Conservation (phyloP, 2,888 invertebrate species). For the Lumbricus terrestris region DNA sequence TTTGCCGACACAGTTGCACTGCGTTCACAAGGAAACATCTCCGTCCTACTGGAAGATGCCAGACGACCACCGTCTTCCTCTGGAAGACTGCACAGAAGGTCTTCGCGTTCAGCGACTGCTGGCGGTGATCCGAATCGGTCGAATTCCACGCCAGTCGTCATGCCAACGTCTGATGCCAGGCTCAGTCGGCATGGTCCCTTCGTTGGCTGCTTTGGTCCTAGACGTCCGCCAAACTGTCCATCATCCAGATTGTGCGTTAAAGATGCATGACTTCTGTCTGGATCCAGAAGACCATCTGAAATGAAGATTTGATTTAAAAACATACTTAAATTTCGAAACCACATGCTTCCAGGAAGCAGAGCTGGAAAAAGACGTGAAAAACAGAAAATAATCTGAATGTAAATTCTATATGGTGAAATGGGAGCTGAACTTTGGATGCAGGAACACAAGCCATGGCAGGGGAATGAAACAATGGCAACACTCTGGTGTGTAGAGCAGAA, state of each 20-base stretch:
- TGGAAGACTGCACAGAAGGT: not conserved
- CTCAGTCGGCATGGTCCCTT: not conserved
- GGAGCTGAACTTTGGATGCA: too few species aligned
- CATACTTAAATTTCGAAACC: too few species aligned
- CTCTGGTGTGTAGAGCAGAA: too few species aligned
- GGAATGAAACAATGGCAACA: too few species aligned
- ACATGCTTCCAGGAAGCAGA: too few species aligned
- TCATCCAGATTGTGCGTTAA: not conserved
- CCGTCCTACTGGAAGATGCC: not conserved
- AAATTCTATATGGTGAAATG: too few species aligned
- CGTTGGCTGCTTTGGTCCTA: not conserved
- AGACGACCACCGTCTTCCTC: not conserved
- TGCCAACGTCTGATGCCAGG: not conserved
- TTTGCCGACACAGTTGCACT: not conserved
- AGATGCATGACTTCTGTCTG: not conserved
- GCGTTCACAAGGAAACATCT: not conserved
- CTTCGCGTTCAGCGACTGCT: not conserved
- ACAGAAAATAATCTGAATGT: too few species aligned
- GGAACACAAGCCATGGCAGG: too few species aligned
- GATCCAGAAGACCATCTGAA: not conserved
- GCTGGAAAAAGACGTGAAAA: too few species aligned
- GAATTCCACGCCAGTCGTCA: not conserved
- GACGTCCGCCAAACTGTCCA: not conserved
- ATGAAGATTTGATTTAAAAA: not conserved
- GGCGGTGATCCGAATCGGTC: slow-evolving; percentile 4